Evolutionary conservation across 2,888 invertebrate genomes (phyloP).

Genomic region (Tanypteryx hageni): DNA sequence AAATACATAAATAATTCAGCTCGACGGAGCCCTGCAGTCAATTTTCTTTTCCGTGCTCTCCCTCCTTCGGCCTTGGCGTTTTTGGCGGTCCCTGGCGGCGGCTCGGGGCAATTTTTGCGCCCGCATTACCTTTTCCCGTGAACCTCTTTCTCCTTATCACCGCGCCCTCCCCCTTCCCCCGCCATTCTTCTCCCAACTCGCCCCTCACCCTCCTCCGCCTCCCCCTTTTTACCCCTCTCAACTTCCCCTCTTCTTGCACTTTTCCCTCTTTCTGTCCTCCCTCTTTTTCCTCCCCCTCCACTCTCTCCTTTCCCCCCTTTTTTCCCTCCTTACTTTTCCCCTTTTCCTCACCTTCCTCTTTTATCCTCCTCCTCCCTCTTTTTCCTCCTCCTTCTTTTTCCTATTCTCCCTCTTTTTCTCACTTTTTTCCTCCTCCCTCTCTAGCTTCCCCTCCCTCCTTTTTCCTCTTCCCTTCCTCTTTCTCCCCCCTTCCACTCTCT

Average conservation of each 20-base stretch:
- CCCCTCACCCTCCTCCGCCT: background rate
- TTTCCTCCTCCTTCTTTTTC: background rate
- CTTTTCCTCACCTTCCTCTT: background rate
- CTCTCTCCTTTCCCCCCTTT: background rate
- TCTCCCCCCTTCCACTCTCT: background rate
- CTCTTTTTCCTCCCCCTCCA: background rate
- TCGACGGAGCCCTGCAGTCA: background rate
- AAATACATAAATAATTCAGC: conserved; percentile 32
- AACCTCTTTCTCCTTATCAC: background rate
- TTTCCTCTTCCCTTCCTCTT: too few relatives aligned
- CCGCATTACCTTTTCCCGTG: background rate
- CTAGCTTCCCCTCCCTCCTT: background rate
- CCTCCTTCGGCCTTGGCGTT: background rate
- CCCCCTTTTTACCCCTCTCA: background rate
- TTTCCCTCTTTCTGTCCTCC: background rate
- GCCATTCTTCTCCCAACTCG: background rate
- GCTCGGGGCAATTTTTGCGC: background rate
- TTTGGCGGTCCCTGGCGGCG: conserved; percentile 29
- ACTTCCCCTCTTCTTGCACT: background rate
- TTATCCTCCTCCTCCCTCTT: background rate
- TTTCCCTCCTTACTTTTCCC: background rate
- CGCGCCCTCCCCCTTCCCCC: background rate
- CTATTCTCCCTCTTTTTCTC: background rate
- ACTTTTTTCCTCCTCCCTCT: background rate
- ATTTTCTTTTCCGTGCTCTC: conserved; percentile 8